Evolutionary conservation across 37 sponge, comb jelly and placozoan genomes (phyloP).

Genomic region (Ianthella basta): DNA sequence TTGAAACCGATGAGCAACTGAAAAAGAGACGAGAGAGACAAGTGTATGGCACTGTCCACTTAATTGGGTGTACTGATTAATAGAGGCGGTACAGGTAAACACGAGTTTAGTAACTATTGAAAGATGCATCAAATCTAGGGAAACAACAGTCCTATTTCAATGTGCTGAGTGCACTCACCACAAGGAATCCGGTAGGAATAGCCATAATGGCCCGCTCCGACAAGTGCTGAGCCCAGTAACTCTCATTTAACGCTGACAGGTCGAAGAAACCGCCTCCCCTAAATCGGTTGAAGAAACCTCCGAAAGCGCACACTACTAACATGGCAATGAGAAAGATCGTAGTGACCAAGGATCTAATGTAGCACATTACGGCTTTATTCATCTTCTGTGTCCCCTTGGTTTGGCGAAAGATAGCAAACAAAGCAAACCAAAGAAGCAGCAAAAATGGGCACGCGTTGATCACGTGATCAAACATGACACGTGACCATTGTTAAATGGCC

Average conservation of each 20-base stretch:
- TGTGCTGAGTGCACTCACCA: constrained; percentile 51
- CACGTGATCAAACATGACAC: too few species aligned
- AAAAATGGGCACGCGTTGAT: too few species aligned
- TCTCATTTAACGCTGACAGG: not conserved
- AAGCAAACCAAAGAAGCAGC: too few species aligned
- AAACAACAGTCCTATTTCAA: too few species aligned
- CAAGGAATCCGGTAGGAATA: constrained; percentile 62
- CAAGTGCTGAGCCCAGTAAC: constrained; percentile 70
- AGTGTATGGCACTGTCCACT: too few species aligned
- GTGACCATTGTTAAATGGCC: too few species aligned
- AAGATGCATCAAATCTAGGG: too few species aligned
- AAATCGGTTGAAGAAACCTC: constrained; percentile 66
- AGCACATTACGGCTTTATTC: not conserved
- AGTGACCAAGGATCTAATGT: not conserved
- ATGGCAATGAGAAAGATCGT: constrained; percentile 3
- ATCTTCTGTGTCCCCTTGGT: not conserved
- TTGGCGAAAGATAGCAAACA: too few species aligned
- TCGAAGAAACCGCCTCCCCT: constrained; percentile 52
- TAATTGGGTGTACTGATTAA: too few species aligned
- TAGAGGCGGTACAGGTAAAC: too few species aligned
- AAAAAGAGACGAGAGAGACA: not conserved
- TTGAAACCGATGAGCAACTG: constrained; percentile 61
- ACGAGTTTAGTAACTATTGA: too few species aligned
- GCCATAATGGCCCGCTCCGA: constrained; percentile 55
- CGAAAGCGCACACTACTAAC: constrained; percentile 34